Evolutionary conservation across 2,113 vertebrate genomes (phyloP).

Genomic region (Phalacrocorax carbo): DNA sequence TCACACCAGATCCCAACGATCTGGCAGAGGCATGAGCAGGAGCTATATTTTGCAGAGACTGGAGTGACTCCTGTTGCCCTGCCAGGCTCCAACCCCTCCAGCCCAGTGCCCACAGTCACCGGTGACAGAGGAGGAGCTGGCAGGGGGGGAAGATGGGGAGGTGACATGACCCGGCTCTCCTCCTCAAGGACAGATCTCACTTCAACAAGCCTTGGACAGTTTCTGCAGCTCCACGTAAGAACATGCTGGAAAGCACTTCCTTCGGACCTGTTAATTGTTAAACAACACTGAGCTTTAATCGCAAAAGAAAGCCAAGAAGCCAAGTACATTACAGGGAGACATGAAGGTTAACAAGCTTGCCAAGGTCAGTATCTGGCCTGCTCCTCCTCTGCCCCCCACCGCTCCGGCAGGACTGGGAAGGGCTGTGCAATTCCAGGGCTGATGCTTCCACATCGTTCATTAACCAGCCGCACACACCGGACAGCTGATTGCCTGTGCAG

Average conservation of each 20-base stretch:
- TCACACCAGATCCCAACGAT: rapidly evolving
- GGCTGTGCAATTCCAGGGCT: background rate
- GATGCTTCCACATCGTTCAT: background rate
- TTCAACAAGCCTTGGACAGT: background rate
- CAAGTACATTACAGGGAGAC: background rate
- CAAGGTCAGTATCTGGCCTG: background rate
- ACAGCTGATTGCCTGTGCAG: rapidly evolving
- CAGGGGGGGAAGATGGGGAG: background rate
- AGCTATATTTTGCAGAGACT: background rate
- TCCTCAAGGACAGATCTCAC: background rate
- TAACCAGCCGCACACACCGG: background rate
- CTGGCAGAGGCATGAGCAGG: background rate
- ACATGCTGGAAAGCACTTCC: background rate
- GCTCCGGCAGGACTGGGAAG: background rate
- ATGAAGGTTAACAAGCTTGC: slow-evolving; percentile 10
- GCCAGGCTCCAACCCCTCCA: background rate
- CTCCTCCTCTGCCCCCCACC: background rate
- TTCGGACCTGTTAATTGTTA: slow-evolving; percentile 34
- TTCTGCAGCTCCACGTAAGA: background rate
- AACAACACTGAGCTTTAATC: background rate
- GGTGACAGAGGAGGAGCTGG: background rate
- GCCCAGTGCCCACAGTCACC: background rate
- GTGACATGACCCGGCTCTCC: background rate
- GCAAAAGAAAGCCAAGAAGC: background rate
- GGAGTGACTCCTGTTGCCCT: background rate